These are phyloP conservation scores for Phaenicophaeus curvirostris DNA, from an alignment of 2,797 vertebrate genomes.

Conservation along the genomic window DNA sequence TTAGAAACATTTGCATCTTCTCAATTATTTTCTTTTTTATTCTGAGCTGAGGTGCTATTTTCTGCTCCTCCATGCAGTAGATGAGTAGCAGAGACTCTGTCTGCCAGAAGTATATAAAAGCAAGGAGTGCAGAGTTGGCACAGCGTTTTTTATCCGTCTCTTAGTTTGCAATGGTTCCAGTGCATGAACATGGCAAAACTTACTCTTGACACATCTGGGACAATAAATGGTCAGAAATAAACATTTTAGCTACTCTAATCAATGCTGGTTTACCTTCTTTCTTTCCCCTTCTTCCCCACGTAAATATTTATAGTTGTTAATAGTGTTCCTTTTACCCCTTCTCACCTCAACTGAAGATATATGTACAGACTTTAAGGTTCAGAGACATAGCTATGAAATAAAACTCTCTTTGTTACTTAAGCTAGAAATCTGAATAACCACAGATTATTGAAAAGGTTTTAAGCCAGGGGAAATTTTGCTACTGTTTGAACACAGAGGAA, in stretches of 20 bases:
- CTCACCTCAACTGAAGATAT: not conserved
- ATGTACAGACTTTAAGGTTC: not conserved
- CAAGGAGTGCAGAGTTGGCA: not conserved
- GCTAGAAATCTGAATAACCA: not conserved
- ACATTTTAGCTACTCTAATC: not conserved
- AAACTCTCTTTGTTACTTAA: not conserved
- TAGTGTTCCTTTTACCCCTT: not conserved
- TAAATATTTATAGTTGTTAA: not conserved
- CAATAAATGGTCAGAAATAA: not conserved
- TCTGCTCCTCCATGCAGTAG: accelerated
- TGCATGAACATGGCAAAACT: not conserved
- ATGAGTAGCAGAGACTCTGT: not conserved
- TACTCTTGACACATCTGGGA: not conserved
- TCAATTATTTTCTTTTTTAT: not conserved
- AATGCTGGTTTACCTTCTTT: not conserved
- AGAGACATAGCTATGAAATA: not conserved
- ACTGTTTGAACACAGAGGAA: not conserved
- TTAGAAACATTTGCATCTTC: not conserved
- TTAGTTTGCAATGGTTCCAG: not conserved
- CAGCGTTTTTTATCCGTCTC: not conserved
- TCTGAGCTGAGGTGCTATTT: not conserved
- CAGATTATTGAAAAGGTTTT: not conserved
- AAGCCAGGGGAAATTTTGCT: not conserved
- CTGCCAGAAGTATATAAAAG: not conserved
- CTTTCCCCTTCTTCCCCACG: not conserved